Percentiles rank a stretch among this genome's conserved stretches.
Conservation (phyloP, 2,888 invertebrate genomes). For the Cloeon dipterum region DNA sequence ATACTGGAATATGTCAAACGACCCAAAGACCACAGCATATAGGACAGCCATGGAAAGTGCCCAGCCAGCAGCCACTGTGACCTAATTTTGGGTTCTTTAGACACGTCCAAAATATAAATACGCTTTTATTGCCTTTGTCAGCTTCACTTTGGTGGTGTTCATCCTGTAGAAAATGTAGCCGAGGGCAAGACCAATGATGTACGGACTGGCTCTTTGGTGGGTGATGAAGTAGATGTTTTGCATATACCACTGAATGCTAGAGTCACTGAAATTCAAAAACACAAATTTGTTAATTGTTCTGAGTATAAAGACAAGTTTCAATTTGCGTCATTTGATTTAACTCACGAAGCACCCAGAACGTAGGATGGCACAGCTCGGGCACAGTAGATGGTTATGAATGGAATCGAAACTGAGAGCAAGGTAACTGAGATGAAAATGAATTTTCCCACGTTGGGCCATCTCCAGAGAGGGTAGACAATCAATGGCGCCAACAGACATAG, state of each 20-base stretch:
- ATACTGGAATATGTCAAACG: conserved; percentile 4
- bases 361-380: conserved; percentile 3
- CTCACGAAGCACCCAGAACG: conserved; percentile 4
- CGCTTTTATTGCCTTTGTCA: too few species aligned
- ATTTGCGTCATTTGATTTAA: neutral
- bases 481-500: conserved; percentile 5
- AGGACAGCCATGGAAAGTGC: conserved; percentile 1
- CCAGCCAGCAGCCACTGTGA: conserved; percentile 1
- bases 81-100: too few species aligned
- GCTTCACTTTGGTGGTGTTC: conserved; percentile 1
- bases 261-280: too few species aligned
- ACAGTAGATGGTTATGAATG: conserved; percentile 3
- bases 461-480: conserved; percentile 5
- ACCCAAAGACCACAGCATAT: conserved; percentile 5
- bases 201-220: conserved; percentile 5
- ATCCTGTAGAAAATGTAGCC: conserved; percentile 4
- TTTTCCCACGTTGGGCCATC: conserved; percentile 2
- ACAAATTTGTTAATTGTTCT: neutral
- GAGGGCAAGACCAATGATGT: conserved; percentile 4
- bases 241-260: conserved; percentile 2
- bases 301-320: neutral
- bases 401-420: conserved; percentile 2
- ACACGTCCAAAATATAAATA: too few species aligned
- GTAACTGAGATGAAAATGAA: neutral
- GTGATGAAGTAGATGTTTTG: conserved; percentile 5